Evolutionary conservation across 2,113 vertebrate species (phyloP).

Genomic region (Anarrhichthys ocellatus): DNA sequence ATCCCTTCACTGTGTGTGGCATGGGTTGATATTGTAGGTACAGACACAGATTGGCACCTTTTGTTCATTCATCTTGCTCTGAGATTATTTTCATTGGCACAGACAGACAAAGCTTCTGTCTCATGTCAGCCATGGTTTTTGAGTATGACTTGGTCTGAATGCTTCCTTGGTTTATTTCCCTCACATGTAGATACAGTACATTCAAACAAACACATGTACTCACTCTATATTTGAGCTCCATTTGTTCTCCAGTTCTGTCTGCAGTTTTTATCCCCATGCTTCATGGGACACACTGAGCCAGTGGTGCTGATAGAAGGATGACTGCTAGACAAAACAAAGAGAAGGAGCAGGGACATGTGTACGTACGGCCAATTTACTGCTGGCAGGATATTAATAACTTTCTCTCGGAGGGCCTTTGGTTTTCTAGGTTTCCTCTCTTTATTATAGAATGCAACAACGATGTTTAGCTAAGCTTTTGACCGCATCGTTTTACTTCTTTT

Average conservation of each 20-base stretch:
- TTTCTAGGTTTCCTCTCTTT: constrained; percentile 73
- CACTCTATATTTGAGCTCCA: constrained; percentile 39
- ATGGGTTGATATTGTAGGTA: constrained; percentile 35
- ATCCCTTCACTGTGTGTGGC: constrained; percentile 76
- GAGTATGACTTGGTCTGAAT: constrained; percentile 16
- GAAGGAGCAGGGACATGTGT: constrained; percentile 52
- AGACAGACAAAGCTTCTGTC: constrained; percentile 32
- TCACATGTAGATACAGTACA: constrained; percentile 46
- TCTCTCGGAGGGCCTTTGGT: constrained; percentile 66
- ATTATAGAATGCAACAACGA: constrained; percentile 72
- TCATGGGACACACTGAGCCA: constrained; percentile 35
- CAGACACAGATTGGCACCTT: constrained; percentile 31
- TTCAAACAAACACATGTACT: constrained; percentile 57
- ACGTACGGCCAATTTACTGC: constrained; percentile 73
- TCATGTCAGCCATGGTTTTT: constrained; percentile 30
- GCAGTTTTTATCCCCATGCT: constrained; percentile 62
- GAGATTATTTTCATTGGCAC: constrained; percentile 57
- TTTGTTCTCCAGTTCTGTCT: constrained; percentile 52
- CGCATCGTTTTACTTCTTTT: constrained; percentile 64
- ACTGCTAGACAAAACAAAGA: constrained; percentile 76
- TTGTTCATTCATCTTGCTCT: constrained; percentile 37
- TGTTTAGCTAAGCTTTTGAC: constrained; percentile 77
- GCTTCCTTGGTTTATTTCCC: constrained; percentile 52
- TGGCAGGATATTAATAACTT: constrained; percentile 78
- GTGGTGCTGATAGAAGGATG: constrained; percentile 54